Evolutionary conservation across 2,113 vertebrate species (phyloP).

Genomic region (Larimichthys crocea): DNA sequence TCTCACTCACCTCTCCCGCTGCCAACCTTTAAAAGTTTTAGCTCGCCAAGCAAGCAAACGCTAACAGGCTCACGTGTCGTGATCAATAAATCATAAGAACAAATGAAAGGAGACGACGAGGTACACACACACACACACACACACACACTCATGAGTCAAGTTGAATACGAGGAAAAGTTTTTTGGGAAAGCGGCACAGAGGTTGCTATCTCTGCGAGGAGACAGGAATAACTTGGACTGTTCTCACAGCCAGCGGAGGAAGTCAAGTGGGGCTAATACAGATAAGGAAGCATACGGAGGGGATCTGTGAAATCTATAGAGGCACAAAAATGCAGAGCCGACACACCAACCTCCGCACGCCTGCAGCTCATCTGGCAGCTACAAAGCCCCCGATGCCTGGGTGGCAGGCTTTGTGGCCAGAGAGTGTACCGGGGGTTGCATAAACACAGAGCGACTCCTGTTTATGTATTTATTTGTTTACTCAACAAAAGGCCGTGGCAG

Average conservation of each 20-base stretch:
- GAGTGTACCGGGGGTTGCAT: slow-evolving; percentile 1
- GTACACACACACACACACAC: neutral
- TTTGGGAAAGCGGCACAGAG: slow-evolving; percentile 3
- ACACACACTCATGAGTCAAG: neutral
- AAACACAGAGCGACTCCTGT: slow-evolving; percentile 16
- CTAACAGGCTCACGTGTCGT: slow-evolving; percentile 41
- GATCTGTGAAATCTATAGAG: slow-evolving; percentile 39
- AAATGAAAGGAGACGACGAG: slow-evolving; percentile 21
- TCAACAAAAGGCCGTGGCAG: neutral
- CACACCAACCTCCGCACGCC: slow-evolving; percentile 32
- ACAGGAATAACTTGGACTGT: slow-evolving; percentile 35
- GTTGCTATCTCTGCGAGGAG: slow-evolving; percentile 17
- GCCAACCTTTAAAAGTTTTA: slow-evolving; percentile 54
- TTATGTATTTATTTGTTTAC: slow-evolving; percentile 26
- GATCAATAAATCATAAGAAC: slow-evolving; percentile 68
- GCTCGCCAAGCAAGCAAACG: slow-evolving; percentile 9
- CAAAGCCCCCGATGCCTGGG: slow-evolving; percentile 31
- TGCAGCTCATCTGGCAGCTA: slow-evolving; percentile 55
- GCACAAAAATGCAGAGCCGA: slow-evolving; percentile 35
- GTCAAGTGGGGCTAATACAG: slow-evolving; percentile 34
- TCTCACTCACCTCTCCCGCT: slow-evolving; percentile 30
- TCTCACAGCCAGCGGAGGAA: slow-evolving; percentile 34
- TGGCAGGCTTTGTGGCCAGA: slow-evolving; percentile 24
- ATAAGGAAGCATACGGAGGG: slow-evolving; percentile 44
- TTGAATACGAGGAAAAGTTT: slow-evolving; percentile 15